Percentiles rank a stretch among this genome's conserved stretches.
phyloP scores from a whole-genome alignment of 2,113 vertebrate species.

The Dicerorhinus sumatrensis region DNA sequence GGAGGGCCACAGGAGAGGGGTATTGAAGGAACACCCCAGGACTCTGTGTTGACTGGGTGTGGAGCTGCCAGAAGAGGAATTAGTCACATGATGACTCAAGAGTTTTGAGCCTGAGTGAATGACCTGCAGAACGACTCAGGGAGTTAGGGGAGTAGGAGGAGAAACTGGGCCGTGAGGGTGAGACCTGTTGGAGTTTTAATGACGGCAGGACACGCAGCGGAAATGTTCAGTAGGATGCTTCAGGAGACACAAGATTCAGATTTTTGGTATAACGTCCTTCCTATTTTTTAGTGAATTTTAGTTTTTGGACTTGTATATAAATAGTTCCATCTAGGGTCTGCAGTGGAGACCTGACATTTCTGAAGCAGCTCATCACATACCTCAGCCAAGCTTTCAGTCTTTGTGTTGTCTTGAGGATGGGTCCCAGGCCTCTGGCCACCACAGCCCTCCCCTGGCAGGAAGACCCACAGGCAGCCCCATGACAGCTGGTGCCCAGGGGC shows the following conservation, averaged over 20 bases:
- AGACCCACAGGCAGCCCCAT: neutral
- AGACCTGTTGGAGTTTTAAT: neutral
- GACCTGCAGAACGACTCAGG: neutral
- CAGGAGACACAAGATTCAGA: neutral
- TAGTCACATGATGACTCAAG: neutral
- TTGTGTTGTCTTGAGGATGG: too few relatives aligned
- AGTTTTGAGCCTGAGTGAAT: neutral
- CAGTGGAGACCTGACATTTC: neutral
- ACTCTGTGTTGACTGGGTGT: neutral
- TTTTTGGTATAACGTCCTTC: neutral
- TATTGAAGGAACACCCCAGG: neutral
- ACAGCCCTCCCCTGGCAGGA: neutral
- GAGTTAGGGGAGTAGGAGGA: neutral
- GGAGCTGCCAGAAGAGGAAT: neutral
- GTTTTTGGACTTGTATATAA: neutral
- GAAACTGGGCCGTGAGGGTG: accelerated
- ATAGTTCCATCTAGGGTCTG: neutral
- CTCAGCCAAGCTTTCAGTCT: neutral
- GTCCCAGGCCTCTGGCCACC: neutral
- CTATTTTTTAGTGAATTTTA: neutral
- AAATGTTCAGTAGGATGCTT: neutral
- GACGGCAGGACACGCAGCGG: accelerated
- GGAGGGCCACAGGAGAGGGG: neutral
- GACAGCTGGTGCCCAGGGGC: neutral
- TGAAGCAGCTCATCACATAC: neutral